Evolutionary conservation across 2,113 vertebrate species (phyloP), one percentile per base, ranked within the genome.

Genomic region (Barnardius zonarius): DNA sequence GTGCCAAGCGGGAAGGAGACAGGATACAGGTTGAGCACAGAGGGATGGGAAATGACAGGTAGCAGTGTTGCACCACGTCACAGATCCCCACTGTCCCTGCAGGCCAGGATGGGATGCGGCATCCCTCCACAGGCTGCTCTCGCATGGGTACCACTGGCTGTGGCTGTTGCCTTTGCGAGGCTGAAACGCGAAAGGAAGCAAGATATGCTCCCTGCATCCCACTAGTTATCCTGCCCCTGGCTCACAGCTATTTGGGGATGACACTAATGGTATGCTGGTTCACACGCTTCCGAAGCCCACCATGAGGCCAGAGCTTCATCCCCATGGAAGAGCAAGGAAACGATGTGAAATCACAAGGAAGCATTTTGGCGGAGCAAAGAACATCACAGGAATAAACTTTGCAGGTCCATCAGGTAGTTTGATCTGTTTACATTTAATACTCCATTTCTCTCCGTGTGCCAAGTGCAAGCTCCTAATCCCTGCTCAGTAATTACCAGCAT

Each of bases 351-450:
- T 54, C 68, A 24, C 3, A 4, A 5, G 61, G 43, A 63, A 86
- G 22, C 11, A 0, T 81, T 88, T 52, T 0, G 0, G 67, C 1
- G 0, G 51, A 46, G 73, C 55, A 10, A 17, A 6, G 55, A 69
- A 80, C 52, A 66, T 30, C 90, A 49, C 25, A 13, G 35, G 70
- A 85, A 85, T 68, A 83, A 94, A 85, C 90, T 79, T 69, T 17
- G 79, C 27, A 4, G 79, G 63, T 73, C 82, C 20, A 17, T 13
- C 85, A 63, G 90, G 85, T 83, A 70, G 82, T 78, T 89, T 76
- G 93, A 73, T 94, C 87, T 93, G 87, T 93, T 96, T 94, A 77
- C 68, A 46, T 80, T 94, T 90, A 80, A 88, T 70, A 79, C 79
- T 83, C 70, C 27, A 43, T 55, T 90, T 70, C 93, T 93, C 79